Evolutionary conservation across 64 coral and sea anemone genomes (phyloP).

Genomic region (Acropora yongei): DNA sequence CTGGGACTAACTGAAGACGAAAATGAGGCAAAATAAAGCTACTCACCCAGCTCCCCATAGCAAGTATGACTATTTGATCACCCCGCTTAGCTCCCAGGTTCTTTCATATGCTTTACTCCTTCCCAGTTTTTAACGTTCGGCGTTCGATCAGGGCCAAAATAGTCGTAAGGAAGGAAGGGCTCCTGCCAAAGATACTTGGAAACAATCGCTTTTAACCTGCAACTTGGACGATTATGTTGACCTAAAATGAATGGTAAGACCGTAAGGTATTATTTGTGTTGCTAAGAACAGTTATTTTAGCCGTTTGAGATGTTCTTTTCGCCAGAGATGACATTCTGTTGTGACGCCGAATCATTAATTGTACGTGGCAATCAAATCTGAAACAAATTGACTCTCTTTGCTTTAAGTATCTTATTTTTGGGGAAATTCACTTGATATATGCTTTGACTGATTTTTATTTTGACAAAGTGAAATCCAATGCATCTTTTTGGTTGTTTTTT

Average conservation of each 20-base stretch:
- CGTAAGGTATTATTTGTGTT: neutral
- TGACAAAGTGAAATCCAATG: neutral
- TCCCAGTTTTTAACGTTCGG: constrained; percentile 6
- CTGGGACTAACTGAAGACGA: neutral
- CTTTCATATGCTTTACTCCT: no score
- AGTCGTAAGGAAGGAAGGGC: neutral
- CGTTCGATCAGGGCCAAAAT: neutral
- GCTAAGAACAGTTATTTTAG: neutral
- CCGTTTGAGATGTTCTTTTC: neutral
- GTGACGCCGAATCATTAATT: neutral
- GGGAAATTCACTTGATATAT: neutral
- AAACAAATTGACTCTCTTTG: neutral
- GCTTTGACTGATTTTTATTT: neutral
- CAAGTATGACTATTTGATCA: neutral
- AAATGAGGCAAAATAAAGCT: neutral
- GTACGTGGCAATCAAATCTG: constrained; percentile 14
- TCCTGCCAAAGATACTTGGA: neutral
- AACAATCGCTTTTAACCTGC: neutral
- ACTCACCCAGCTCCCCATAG: neutral
- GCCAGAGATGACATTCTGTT: neutral
- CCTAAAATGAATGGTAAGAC: constrained; percentile 97
- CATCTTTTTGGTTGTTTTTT: neutral
- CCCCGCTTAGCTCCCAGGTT: no score
- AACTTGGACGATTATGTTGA: constrained; percentile 68
- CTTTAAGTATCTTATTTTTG: neutral